A percentile compares a stretch with the other conserved stretches of the same genome.
Evolutionary conservation across 2,888 invertebrate genomes (phyloP).

Genomic region (Leucophora obtusa): DNA sequence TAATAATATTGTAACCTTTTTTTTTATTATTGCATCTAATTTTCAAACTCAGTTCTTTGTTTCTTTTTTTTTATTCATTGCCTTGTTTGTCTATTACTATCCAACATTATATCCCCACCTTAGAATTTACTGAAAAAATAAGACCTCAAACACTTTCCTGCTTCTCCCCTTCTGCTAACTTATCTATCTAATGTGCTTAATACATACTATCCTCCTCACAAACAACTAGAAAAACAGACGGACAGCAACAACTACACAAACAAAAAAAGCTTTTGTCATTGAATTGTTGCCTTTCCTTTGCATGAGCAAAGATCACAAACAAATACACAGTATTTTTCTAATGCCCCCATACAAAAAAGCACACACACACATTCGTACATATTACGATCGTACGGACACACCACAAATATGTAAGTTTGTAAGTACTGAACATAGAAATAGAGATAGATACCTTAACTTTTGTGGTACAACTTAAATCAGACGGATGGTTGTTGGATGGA

Average conservation of each 20-base stretch:
- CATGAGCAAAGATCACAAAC: conserved; percentile 58
- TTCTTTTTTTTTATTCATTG: conserved; percentile 39
- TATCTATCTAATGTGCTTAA: conserved; percentile 29
- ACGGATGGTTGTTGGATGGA: conserved; percentile 63
- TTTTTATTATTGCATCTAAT: conserved; percentile 22
- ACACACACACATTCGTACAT: conserved; percentile 9
- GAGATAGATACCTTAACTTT: conserved; percentile 50
- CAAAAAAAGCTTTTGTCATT: conserved; percentile 63
- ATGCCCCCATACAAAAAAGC: conserved; percentile 52
- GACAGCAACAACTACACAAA: background rate
- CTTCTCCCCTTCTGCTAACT: background rate
- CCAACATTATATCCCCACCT: conserved; percentile 62
- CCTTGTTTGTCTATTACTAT: conserved; percentile 58
- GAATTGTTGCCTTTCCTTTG: conserved; percentile 62
- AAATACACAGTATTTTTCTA: conserved; percentile 40
- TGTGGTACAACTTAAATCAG: conserved; percentile 54
- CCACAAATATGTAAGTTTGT: background rate
- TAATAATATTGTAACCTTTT: conserved; percentile 37
- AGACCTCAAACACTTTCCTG: conserved; percentile 21
- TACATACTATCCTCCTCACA: conserved; percentile 50
- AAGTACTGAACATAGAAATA: conserved; percentile 22
- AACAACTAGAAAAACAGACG: conserved; percentile 5
- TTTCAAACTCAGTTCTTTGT: conserved; percentile 38
- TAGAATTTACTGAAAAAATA: conserved; percentile 52
- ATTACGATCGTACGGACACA: conserved; percentile 48